phyloP scores from a whole-genome alignment of 2,888 invertebrate species.

The Stenurella melanura region DNA sequence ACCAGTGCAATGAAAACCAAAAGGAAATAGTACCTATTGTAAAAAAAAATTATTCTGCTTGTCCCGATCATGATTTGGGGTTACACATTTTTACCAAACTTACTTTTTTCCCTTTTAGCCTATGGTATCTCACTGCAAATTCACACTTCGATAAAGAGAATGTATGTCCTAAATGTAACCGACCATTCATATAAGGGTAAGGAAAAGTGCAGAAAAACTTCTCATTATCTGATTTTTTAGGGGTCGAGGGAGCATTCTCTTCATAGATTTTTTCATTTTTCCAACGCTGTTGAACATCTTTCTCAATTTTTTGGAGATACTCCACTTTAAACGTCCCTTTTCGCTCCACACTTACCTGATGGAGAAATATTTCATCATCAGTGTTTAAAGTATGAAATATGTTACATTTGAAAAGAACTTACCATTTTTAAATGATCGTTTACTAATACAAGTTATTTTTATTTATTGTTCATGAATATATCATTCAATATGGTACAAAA shows the following conservation, averaged over 20 bases:
- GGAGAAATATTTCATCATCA: conserved; percentile 28
- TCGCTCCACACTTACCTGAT: conserved; percentile 75
- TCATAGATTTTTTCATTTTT: conserved; percentile 86
- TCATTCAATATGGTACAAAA: conserved; percentile 4
- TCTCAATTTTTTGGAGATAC: conserved; percentile 92
- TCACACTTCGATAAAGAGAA: conserved; percentile 98
- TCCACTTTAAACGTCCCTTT: conserved; percentile 98
- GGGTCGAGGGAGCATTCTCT: conserved; percentile 83
- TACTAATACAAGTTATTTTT: not conserved
- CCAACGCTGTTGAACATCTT: conserved; percentile 91
- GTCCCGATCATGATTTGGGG: not conserved
- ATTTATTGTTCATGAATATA: not conserved
- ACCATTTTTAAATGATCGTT: conserved; percentile 14
- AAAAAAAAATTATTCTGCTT: conserved; percentile 13
- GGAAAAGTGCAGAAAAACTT: conserved; percentile 98
- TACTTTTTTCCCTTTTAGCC: conserved; percentile 89
- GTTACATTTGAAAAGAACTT: not conserved
- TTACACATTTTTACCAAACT: not conserved
- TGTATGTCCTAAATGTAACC: conserved; percentile 97
- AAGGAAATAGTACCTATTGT: conserved; percentile 89
- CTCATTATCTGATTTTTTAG: conserved; percentile 78
- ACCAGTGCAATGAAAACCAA: conserved; percentile 99
- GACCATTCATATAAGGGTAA: conserved; percentile 99
- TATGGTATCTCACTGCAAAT: conserved; percentile 94
- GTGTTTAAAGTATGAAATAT: conserved; percentile 2